Evolutionary conservation across 30 jellyfish, hydroid and myxozoan species (phyloP).

Genomic region (Calvadosia cruxmelitensis): DNA sequence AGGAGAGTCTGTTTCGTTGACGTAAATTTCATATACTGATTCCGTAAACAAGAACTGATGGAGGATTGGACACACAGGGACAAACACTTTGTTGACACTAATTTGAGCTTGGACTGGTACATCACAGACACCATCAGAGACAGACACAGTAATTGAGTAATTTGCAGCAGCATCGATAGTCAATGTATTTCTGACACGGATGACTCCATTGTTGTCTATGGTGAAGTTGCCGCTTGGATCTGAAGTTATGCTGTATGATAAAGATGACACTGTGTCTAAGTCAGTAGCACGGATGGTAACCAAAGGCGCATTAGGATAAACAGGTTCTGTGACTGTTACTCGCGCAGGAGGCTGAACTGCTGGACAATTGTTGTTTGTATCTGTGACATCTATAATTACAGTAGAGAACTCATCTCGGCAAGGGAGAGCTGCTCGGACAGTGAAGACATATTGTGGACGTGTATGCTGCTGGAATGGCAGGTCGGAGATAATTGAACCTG

Average conservation of each 20-base stretch:
- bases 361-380: background rate
- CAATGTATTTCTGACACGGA: background rate
- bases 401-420: background rate
- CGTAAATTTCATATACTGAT: background rate
- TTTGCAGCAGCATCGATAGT: background rate
- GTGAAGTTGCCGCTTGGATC: slow-evolving; percentile 1
- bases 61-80: background rate
- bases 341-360: background rate
- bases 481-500: background rate
- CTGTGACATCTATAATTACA: background rate
- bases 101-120: background rate
- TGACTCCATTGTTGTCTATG: background rate
- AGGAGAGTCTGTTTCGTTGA: background rate
- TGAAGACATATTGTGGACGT: background rate
- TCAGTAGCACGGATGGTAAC: background rate
- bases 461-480: background rate
- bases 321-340: background rate
- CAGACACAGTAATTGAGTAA: background rate
- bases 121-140: background rate
- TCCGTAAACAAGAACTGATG: background rate
- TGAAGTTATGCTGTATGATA: background rate
- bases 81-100: background rate
- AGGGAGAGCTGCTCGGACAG: background rate
- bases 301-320: background rate
- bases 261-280: background rate